Evolutionary conservation across 2,113 vertebrate genomes (phyloP).

Genomic region (Rhinichthys klamathensis): DNA sequence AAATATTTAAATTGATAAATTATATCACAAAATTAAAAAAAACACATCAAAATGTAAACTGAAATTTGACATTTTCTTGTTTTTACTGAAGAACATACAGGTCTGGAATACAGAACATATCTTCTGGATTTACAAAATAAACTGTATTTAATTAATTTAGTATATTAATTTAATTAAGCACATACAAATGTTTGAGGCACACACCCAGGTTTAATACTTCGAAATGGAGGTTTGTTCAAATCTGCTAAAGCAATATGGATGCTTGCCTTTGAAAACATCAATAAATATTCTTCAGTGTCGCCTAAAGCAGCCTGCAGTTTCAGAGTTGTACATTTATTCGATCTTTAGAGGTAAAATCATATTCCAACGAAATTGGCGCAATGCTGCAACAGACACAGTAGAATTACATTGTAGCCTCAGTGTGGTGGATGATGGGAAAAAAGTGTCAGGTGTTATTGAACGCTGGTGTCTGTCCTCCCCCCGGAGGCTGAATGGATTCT

Average conservation of each 20-base stretch:
- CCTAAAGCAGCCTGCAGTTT: background rate
- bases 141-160: background rate
- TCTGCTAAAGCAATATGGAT: background rate
- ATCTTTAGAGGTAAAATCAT: constrained; percentile 27
- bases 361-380: constrained; percentile 26
- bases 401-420: constrained; percentile 42
- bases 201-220: background rate
- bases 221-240: background rate
- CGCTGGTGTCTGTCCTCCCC: constrained; percentile 24
- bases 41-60: background rate
- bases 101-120: background rate
- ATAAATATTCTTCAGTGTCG: constrained; percentile 15
- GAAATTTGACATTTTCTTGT: background rate
- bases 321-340: constrained; percentile 22
- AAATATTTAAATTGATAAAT: background rate
- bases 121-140: background rate
- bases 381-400: constrained; percentile 25
- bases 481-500: constrained; percentile 49
- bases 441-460: constrained; percentile 49
- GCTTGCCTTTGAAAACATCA: background rate
- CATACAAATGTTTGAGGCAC: background rate
- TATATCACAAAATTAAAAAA: background rate
- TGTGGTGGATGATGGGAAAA: constrained; percentile 46
- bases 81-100: background rate
- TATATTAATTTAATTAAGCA: background rate